These are phyloP conservation scores for Macrophya alboannulata DNA, from an alignment of 2,888 invertebrate species.

Conservation along the genomic window DNA sequence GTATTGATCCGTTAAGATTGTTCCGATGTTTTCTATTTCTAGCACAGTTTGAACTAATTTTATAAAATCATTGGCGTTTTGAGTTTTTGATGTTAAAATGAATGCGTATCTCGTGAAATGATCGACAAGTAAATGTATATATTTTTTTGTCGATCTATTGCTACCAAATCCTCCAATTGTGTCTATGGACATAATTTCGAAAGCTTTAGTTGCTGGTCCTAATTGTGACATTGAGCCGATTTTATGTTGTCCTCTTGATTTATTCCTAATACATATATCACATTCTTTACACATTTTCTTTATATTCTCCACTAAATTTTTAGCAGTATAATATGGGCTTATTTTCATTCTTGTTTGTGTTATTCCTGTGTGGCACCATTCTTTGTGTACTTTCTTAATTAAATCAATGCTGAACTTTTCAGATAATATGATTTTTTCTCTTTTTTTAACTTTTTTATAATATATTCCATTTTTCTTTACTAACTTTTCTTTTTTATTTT, in stretches of 20 bases:
- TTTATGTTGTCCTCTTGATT: slow-evolving; percentile 64
- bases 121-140: slow-evolving; percentile 58
- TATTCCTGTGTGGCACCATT: slow-evolving; percentile 57
- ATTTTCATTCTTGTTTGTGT: slow-evolving; percentile 57
- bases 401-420: slow-evolving; percentile 57
- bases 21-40: slow-evolving; percentile 59
- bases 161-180: slow-evolving; percentile 66
- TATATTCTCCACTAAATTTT: slow-evolving; percentile 60
- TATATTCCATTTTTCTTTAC: slow-evolving; percentile 56
- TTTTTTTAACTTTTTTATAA: slow-evolving; percentile 56
- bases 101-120: slow-evolving; percentile 54
- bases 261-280: slow-evolving; percentile 66
- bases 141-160: slow-evolving; percentile 63
- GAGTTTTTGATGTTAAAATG: slow-evolving; percentile 63
- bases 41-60: slow-evolving; percentile 58
- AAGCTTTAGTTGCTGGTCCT: slow-evolving; percentile 66
- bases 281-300: slow-evolving; percentile 60
- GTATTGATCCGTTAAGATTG: slow-evolving; percentile 64
- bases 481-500: slow-evolving; percentile 52
- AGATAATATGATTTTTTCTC: slow-evolving; percentile 57
- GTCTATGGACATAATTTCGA: slow-evolving; percentile 67
- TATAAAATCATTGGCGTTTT: slow-evolving; percentile 64
- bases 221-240: slow-evolving; percentile 64
- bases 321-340: slow-evolving; percentile 56
- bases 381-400: slow-evolving; percentile 57